phyloP scores from a whole-genome alignment of 2,797 vertebrate species.

The Cheirogaleus major region DNA sequence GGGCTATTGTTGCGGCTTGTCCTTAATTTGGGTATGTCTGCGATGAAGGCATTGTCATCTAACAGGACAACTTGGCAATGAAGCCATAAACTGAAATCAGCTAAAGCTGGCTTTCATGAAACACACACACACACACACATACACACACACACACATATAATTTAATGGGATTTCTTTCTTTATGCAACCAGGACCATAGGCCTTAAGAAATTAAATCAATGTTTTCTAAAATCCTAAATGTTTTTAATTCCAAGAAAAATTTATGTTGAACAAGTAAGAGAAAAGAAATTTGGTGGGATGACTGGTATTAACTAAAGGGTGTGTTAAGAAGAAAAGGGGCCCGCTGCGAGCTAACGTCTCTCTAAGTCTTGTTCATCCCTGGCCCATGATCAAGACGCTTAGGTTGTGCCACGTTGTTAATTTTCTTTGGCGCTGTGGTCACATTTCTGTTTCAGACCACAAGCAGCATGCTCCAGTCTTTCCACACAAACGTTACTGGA shows the following conservation, averaged over 20 bases:
- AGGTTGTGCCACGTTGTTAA: neutral
- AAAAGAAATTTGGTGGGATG: neutral
- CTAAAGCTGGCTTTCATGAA: neutral
- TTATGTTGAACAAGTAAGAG: neutral
- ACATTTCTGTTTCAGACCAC: neutral
- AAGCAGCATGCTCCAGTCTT: neutral
- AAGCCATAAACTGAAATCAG: neutral
- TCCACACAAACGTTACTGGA: neutral
- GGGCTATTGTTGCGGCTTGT: neutral
- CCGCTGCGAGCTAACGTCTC: accelerated
- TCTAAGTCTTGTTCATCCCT: neutral
- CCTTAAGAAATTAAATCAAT: constrained; percentile 15
- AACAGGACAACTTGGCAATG: neutral
- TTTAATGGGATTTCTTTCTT: neutral
- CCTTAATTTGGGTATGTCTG: constrained; percentile 16
- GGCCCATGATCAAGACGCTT: neutral
- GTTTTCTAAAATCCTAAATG: neutral
- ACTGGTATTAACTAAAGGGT: neutral
- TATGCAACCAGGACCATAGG: neutral
- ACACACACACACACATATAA: no score
- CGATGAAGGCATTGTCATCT: neutral
- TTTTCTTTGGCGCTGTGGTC: neutral
- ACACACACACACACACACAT: no score
- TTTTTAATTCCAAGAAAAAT: constrained; percentile 40
- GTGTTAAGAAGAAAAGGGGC: neutral